Evolutionary conservation across 2,113 vertebrate genomes (phyloP), one percentile per base, ranked within the genome.

Genomic region (Varanus komodoensis): DNA sequence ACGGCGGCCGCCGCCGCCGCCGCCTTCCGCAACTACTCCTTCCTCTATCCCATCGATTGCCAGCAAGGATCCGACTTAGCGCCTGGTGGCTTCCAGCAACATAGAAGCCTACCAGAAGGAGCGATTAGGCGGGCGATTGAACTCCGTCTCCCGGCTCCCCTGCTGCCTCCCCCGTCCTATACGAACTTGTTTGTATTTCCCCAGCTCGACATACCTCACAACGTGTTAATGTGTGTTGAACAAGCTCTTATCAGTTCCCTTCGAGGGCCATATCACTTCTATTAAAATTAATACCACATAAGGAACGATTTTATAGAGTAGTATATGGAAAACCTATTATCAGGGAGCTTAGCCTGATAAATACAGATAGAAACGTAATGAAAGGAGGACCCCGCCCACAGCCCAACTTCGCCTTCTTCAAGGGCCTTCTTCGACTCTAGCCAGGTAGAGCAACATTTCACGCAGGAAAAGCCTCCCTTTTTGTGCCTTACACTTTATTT

Each of bases 201-300:
- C 79, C 89, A 94, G 61, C n/a, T 27, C 8, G 29, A 3, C 86
- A 90, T 89, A 88, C 81, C 80, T 69, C 71, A 61, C 64, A 50
- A 90, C 69, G 93, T 94, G 94, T 93, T 95, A 96, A 96, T 90
- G 92, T 83, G 94, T 77, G 82, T 90, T 25, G 86, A 92, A 95
- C 94, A 93, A 92, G 89, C 29, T 74, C 86, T 96, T 95, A 93
- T 95, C 95, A 94, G 93, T 90, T 93, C 95, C 95, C 94, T 96
- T 44, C 8, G 94, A 94, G 93, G 83, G 82, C 82, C 89, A 11
- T 94, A 96, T 92, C 93, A 78, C 89, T 88, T 89, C 93, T 93
- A 92, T 86, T 91, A 94, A 95, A 95, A 95, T 94, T 95, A 95
- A 95, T 96, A 87, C 95, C 92, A 34, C 87, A 84, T 90, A 95